Conservation (phyloP, 2,888 invertebrate genomes). For the Clitarchus hookeri region DNA sequence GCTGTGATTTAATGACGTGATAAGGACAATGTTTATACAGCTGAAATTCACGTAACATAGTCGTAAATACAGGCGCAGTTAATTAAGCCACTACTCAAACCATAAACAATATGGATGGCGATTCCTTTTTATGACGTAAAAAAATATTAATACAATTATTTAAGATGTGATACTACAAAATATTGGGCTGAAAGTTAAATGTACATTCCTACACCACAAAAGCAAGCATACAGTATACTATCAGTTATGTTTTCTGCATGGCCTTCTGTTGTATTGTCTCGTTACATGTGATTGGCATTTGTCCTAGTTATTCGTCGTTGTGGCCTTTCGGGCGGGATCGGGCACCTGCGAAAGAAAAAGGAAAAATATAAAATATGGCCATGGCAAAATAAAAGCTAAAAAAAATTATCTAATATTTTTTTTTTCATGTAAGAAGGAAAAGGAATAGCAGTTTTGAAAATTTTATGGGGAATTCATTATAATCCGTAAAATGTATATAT, state of each 20-base stretch:
- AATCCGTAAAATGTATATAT: no score
- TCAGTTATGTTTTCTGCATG: neutral
- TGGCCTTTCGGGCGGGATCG: constrained; percentile 10
- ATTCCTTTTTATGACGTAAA: neutral
- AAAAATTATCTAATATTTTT: neutral
- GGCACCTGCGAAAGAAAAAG: constrained; percentile 25
- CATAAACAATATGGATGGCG: neutral
- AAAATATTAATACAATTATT: neutral
- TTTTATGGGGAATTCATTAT: no score
- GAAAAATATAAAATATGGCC: constrained; percentile 12
- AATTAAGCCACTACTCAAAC: neutral
- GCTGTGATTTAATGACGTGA: no score
- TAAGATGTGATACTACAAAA: neutral
- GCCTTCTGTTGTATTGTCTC: neutral
- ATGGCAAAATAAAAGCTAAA: neutral
- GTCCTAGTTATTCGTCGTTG: neutral
- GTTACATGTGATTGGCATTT: neutral
- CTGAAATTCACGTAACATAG: no score
- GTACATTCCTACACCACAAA: neutral
- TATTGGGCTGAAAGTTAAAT: neutral
- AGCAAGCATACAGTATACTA: no score
- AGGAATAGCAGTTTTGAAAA: no score
- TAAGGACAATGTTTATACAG: no score
- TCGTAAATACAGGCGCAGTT: neutral
- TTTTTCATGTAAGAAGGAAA: no score